Base-by-base conservation (phyloP, 2,888 invertebrate genomes). In the Automeris io region DNA sequence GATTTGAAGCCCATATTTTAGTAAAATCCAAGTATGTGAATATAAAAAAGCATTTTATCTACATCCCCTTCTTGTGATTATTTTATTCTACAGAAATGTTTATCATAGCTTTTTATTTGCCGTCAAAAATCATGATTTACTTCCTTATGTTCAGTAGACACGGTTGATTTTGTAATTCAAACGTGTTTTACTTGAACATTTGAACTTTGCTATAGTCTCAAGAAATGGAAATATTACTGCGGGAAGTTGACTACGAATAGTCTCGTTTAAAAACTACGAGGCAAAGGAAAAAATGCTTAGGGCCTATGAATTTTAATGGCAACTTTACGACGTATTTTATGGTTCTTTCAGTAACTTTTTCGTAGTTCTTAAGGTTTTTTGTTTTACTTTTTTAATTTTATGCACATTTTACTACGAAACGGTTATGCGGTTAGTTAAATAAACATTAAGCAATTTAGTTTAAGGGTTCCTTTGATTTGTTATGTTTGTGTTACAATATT, bases 161-260 rank as follows among this genome's bases (percentile, higher is more conserved):
- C 11, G n/a, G 7, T n/a, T 2, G 1, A 7, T 18, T 22, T 9
- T 21, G 2, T 5, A 18, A 11, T 11, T 12, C 3, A 29, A 3
- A 5, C 8, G 8, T 4, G 16, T 18, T 32, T 32, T 18, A 31
- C 32, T 8, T 23, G 23, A 5, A 25, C 16, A 32, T 42, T 24
- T 18, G 13, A 39, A 41, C 2, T 33, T 43, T 40, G 50, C 37
- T 25, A 35, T 35, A 40, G 42, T 42, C 41, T 41, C 22, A 26
- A 37, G 69, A 66, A 78, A 80, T 83, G 80, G 74, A 75, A 81
- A 81, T 81, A 76, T 74, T 70, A 79, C 67, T 66, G 71, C 71
- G 66, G 71, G 74, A 79, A 76, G 70, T 74, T 41, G 82, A 74
- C 69, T 82, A 78, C 71, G 74, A 81, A 83, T 83, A 62, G 77